Evolutionary conservation across 2,888 invertebrate genomes (phyloP).

Genomic region (Cephus pulcher): DNA sequence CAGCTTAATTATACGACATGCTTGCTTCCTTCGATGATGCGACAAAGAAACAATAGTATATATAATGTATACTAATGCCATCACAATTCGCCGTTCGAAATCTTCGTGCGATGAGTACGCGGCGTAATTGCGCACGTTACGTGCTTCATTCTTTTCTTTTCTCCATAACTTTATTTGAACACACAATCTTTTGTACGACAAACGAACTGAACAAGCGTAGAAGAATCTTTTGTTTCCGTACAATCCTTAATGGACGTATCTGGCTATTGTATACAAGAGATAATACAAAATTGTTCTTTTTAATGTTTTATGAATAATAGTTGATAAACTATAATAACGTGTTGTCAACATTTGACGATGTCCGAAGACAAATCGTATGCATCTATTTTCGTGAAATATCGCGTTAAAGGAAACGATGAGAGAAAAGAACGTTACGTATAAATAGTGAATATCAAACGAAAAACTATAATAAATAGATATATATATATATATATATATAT

Average conservation of each 20-base stretch:
- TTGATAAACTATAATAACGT: not conserved
- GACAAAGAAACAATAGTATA: not conserved
- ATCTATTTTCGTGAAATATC: not conserved
- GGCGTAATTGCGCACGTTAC: not conserved
- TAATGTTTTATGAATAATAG: not conserved
- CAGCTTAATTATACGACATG: not conserved
- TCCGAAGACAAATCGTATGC: not conserved
- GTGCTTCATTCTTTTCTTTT: not conserved
- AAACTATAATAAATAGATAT: constrained; percentile 28
- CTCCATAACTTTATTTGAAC: not conserved
- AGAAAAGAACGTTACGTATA: constrained; percentile 1
- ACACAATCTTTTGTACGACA: not conserved
- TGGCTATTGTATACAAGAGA: too few relatives aligned
- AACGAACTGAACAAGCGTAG: not conserved
- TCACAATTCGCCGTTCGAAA: not conserved
- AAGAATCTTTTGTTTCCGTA: not conserved
- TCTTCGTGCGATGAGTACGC: not conserved
- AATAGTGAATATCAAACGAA: not conserved
- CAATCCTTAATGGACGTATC: too few relatives aligned
- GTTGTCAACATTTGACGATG: not conserved
- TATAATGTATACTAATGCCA: not conserved
- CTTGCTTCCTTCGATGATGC: not conserved
- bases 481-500: constrained; percentile 51
- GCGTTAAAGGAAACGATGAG: not conserved
- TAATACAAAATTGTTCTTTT: too few relatives aligned